A percentile compares a stretch with the other conserved stretches of the same genome.
These are phyloP conservation scores for Antedon bifida DNA, from an alignment of 35 echinoderm and acorn worm species.

Conservation along the genomic window DNA sequence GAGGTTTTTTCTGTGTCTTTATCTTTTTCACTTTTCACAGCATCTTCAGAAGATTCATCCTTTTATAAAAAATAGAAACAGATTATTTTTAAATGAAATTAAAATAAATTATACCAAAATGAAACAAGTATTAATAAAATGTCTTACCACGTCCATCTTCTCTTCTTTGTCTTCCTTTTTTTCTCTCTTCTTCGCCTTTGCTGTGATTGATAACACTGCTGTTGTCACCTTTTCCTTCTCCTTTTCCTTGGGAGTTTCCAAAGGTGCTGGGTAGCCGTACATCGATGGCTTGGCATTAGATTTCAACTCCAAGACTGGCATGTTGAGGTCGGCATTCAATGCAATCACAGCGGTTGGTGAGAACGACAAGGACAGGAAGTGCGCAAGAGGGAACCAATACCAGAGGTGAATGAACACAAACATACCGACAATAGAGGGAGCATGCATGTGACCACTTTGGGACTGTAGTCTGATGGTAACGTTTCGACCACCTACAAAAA, in stretches of 20 bases:
- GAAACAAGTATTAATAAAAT: neutral
- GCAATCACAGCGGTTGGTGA: constrained; percentile 53
- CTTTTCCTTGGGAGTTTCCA: constrained; percentile 93
- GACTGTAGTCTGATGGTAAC: constrained; percentile 82
- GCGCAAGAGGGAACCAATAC: constrained; percentile 93
- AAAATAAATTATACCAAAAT: too few species aligned
- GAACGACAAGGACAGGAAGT: constrained; percentile 79
- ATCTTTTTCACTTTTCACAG: neutral
- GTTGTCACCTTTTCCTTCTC: constrained; percentile 98
- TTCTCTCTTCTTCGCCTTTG: constrained; percentile 94
- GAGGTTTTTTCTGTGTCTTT: neutral
- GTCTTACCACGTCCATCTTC: constrained; percentile 95
- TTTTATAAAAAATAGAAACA: neutral
- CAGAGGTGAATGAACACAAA: constrained; percentile 97
- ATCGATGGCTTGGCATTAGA: constrained; percentile 95
- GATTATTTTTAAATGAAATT: too few species aligned
- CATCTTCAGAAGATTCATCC: neutral
- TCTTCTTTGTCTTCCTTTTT: constrained; percentile 72
- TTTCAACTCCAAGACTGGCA: constrained; percentile 86
- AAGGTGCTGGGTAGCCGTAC: constrained; percentile 86
- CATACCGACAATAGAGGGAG: constrained; percentile 79
- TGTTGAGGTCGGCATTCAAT: constrained; percentile 76
- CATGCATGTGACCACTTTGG: constrained; percentile 72
- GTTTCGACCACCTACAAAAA: constrained; percentile 73
- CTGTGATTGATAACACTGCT: constrained; percentile 92